phyloP scores from a whole-genome alignment of 2,797 vertebrate species.

The Leptatherina wallacei region DNA sequence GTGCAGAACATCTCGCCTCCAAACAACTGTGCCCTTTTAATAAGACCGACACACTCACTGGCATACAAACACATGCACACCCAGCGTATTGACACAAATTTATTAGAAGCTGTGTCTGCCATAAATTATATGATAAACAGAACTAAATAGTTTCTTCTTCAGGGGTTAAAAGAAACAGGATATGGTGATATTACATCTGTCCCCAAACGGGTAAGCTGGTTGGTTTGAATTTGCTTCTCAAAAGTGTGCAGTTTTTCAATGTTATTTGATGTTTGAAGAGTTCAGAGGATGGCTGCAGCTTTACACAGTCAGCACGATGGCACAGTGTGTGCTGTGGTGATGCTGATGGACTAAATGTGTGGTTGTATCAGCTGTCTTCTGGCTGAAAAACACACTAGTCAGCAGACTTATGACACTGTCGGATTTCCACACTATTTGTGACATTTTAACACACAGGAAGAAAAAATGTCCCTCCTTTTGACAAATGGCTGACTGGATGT shows the following conservation, averaged over 20 bases:
- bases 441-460: conserved; percentile 31
- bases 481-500: neutral
- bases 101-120: conserved; percentile 25
- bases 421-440: conserved; percentile 44
- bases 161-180: conserved; percentile 12
- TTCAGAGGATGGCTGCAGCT: conserved; percentile 50
- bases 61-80: conserved; percentile 33
- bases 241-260: conserved; percentile 37
- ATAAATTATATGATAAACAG: conserved; percentile 9
- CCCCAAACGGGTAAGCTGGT: conserved; percentile 1
- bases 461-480: neutral
- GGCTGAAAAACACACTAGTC: conserved; percentile 35
- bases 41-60: conserved; percentile 50
- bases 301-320: conserved; percentile 59
- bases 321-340: conserved; percentile 31
- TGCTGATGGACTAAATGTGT: conserved; percentile 42
- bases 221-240: conserved; percentile 13
- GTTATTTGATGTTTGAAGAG: conserved; percentile 43
- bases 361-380: conserved; percentile 63
- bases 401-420: conserved; percentile 55
- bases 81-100: conserved; percentile 27
- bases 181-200: conserved; percentile 2
- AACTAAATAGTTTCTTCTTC: conserved; percentile 20
- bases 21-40: conserved; percentile 73
- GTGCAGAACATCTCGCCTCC: conserved; percentile 61